A percentile compares a stretch with the other conserved stretches of the same genome.
These are phyloP conservation scores for Tapera naevia DNA, from an alignment of 2,797 vertebrate species.

Conservation along the genomic window DNA sequence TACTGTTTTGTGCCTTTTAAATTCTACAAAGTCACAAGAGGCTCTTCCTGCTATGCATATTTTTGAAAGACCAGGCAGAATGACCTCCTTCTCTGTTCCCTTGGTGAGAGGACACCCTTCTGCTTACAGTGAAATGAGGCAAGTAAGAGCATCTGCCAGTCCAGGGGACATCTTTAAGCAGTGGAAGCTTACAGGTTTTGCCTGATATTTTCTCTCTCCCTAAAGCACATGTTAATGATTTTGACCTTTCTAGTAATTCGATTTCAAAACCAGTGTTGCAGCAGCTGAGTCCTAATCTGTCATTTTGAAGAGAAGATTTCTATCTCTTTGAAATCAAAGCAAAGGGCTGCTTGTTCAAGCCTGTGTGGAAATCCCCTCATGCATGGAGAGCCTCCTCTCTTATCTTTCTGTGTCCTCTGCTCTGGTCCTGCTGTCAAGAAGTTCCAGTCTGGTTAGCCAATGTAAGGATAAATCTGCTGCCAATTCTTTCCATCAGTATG, in stretches of 20 bases:
- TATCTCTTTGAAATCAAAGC: conserved; percentile 30
- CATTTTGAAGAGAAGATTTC: conserved; percentile 30
- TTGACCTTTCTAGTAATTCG: conserved; percentile 69
- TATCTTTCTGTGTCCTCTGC: background rate
- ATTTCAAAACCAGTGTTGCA: conserved; percentile 45
- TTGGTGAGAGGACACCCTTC: conserved; percentile 10
- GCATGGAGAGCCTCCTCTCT: background rate
- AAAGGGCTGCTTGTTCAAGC: background rate
- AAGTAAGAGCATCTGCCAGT: conserved; percentile 33
- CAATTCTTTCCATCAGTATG: background rate
- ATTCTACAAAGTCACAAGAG: conserved; percentile 1
- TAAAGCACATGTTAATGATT: conserved; percentile 37
- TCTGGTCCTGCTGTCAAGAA: background rate
- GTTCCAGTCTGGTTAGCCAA: background rate
- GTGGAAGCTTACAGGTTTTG: conserved; percentile 17
- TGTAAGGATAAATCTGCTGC: background rate
- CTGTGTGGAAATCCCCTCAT: background rate
- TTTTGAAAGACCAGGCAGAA: conserved; percentile 18
- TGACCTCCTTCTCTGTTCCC: conserved; percentile 35
- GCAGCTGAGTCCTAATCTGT: conserved; percentile 35
- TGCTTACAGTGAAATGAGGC: conserved; percentile 10
- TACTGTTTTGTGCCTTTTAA: background rate
- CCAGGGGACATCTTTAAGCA: conserved; percentile 6
- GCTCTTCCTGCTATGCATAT: background rate
- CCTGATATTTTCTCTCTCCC: conserved; percentile 49